These are phyloP conservation scores for Micoletzkya japonica DNA, from an alignment of 2,888 invertebrate species.

Conservation along the genomic window DNA sequence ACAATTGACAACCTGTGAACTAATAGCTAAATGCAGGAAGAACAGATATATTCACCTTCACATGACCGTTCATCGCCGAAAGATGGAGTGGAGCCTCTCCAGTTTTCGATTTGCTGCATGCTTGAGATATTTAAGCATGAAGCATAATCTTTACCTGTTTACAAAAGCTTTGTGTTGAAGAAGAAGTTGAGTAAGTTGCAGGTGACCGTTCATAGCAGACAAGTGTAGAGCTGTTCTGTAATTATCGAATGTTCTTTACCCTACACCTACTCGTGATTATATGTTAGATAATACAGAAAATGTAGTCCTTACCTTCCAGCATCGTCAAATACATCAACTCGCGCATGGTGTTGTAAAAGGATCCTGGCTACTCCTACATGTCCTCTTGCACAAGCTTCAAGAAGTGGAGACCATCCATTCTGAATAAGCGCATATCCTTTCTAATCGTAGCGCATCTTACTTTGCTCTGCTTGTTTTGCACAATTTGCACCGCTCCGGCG, in stretches of 20 bases:
- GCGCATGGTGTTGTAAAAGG: conserved; percentile 80
- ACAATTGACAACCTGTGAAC: conserved; percentile 65
- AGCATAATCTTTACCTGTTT: conserved; percentile 71
- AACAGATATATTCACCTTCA: conserved; percentile 70
- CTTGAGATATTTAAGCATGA: neutral
- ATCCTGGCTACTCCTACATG: conserved; percentile 79
- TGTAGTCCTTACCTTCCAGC: conserved; percentile 72
- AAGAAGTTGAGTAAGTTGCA: conserved; percentile 72
- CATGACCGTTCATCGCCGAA: conserved; percentile 87
- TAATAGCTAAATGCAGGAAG: neutral
- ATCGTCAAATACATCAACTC: conserved; percentile 96
- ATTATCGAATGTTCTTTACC: neutral
- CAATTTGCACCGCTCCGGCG: conserved; percentile 85
- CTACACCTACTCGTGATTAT: neutral
- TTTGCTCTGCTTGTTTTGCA: conserved; percentile 88
- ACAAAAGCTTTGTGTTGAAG: conserved; percentile 96
- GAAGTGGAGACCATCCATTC: conserved; percentile 87
- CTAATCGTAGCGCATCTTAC: conserved; percentile 66
- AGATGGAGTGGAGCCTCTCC: conserved; percentile 94
- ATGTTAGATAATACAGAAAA: too few species aligned
- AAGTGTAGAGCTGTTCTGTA: conserved; percentile 85
- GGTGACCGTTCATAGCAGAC: conserved; percentile 85
- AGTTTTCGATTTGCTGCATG: conserved; percentile 81
- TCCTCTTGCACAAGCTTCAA: conserved; percentile 92
- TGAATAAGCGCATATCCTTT: conserved; percentile 25